A percentile compares a stretch with the other conserved stretches of the same genome.
phyloP scores from a whole-genome alignment of 2,113 vertebrate genomes.

The Seriola aureovittata region DNA sequence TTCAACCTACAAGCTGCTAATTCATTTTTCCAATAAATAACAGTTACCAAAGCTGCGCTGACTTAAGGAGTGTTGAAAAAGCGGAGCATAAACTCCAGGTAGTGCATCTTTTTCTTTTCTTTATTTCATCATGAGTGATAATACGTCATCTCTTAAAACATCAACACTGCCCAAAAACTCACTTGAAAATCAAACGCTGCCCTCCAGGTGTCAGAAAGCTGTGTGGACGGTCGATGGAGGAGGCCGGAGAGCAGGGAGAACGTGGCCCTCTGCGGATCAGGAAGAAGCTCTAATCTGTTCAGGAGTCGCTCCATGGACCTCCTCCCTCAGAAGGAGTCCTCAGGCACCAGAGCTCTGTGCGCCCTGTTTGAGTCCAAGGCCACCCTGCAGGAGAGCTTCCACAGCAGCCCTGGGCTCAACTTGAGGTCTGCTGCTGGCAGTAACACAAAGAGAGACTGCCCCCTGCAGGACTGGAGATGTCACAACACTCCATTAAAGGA shows the following conservation, averaged over 20 bases:
- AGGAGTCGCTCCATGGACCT: slow-evolving; percentile 80
- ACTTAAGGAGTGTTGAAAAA: slow-evolving; percentile 64
- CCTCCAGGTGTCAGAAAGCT: slow-evolving; percentile 50
- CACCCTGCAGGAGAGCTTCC: slow-evolving; percentile 34
- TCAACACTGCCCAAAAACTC: neutral
- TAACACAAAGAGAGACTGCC: slow-evolving; percentile 43
- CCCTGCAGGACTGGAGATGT: slow-evolving; percentile 51
- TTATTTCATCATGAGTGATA: neutral
- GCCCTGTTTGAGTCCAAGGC: slow-evolving; percentile 82
- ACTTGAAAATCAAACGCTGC: neutral
- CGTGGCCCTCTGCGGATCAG: neutral
- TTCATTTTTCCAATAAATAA: slow-evolving; percentile 23
- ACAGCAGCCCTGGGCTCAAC: slow-evolving; percentile 57
- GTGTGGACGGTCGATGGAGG: slow-evolving; percentile 45
- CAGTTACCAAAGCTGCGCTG: slow-evolving; percentile 87
- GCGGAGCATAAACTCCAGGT: slow-evolving; percentile 80
- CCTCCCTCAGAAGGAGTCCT: slow-evolving; percentile 48
- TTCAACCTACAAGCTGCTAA: neutral
- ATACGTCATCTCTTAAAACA: neutral
- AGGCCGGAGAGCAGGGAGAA: slow-evolving; percentile 35
- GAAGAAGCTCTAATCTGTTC: slow-evolving; percentile 22
- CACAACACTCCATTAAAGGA: slow-evolving; percentile 52
- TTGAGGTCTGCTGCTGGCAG: neutral
- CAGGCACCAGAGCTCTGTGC: slow-evolving; percentile 68
- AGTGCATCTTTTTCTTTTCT: neutral